Base-by-base conservation (phyloP, 2,888 invertebrate species). In the Thecophora atra region DNA sequence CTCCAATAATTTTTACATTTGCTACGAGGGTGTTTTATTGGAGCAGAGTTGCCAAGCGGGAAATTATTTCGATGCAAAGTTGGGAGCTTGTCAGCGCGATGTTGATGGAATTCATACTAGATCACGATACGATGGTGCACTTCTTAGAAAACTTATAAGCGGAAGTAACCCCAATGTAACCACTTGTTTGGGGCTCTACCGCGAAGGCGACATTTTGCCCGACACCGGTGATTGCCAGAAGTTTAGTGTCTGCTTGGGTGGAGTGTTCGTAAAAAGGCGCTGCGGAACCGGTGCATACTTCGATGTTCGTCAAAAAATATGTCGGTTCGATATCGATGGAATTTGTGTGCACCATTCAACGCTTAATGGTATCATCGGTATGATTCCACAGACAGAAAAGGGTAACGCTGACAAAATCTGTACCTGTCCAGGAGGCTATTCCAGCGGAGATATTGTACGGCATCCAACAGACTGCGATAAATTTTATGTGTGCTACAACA, bases 1-100 rank as follows among this genome's bases (percentile, higher is more conserved):
- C 21, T 83, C 83, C 21, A 75, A 76, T 3, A 58, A 74, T 1
- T 85, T 78, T 64, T 78, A 75, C 42, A 76, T 78, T 5, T 84
- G 84, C 74, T 19, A 71, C 3, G 65, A 79, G 42, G 83, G 82
- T 0, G 64, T 75, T 51, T 71, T 82, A 2, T 52, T 77, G 0
- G 71, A 73, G 7, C 78, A 75, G 3, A 81, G 79, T 51, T 84
- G 84, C 54, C 74, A 54, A 0, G 44, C 21, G 5, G 82, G 80
- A 7, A 81, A 81, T 51, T 79, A 78, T 51, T 84, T 79, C 47
- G 71, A 84, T 54, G 5, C 30, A 0, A 26, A 0, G 0, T 0
- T 71, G 0, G 60, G 60, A 13, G 73, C 71, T 19, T 78, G 71
- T 17, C 3, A 79, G 74, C 73, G 28, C 15, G 71, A 80, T 63